Evolutionary conservation across 2,888 invertebrate species (phyloP), one percentile per base, ranked within the genome.

Genomic region (Nebria salina): DNA sequence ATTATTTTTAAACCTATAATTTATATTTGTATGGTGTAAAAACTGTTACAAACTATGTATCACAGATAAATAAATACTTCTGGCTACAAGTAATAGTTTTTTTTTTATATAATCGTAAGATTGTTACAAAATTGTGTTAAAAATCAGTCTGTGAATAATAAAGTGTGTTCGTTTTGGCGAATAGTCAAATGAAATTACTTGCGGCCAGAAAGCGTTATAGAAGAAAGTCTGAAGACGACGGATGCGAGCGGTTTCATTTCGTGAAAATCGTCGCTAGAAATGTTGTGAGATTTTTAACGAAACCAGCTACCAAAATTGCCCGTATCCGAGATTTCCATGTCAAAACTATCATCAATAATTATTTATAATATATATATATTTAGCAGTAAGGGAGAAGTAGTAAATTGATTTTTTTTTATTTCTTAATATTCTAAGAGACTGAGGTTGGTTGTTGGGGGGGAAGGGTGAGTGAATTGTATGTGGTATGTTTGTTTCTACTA

Each of bases 11-110:
- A 80, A 80, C 80, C 80, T 80, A 80, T 80, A 80, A 80, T 80
- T 80, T 80, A 75, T 80, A 80, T 80, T 80, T 80, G 80, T 80
- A 75, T 75, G 80, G 80, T 80, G 75, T 80, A 75, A 75, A 80
- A 72, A 80, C 80, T 75, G 80, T 80, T 80, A 80, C 65, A 75
- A 80, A 75, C 79, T 80, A 80, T 80, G 80, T 80, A 80, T 80
- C 80, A 80, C 80, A 80, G 80, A 80, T 80, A 80, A 80, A 80
- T 80, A 80, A 80, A 72, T 64, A 75, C 75, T 80, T 54, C 80
- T 80, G 80, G 65, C 75, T 75, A 65, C 75, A 80, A 80, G 75
- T 20, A 80, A 80, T 42, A 9, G 20, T 26, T 15, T 25, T 3
- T 25, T 13, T 66, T 66, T 4, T 70, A 34, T 70, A 34, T 8